These are phyloP conservation scores for Onychostruthus taczanowskii DNA, from an alignment of 2,113 vertebrate genomes.

Conservation along the genomic window DNA sequence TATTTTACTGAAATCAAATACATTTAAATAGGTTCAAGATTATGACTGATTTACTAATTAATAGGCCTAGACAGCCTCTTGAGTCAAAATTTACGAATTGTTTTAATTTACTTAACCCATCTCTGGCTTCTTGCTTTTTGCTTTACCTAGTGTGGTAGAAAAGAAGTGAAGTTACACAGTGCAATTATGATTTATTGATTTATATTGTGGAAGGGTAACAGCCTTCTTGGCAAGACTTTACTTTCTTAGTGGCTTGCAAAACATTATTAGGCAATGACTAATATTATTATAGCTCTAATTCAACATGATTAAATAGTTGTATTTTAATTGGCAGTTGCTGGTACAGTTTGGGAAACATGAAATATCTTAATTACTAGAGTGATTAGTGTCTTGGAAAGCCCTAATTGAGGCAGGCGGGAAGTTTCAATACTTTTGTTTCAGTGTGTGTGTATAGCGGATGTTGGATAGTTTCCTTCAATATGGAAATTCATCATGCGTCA, in stretches of 20 bases:
- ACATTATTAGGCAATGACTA: constrained; percentile 12
- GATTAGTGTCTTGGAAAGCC: background rate
- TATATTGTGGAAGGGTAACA: background rate
- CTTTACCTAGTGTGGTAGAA: background rate
- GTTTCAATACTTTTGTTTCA: background rate
- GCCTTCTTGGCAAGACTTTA: constrained; percentile 25
- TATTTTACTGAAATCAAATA: background rate
- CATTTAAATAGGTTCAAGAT: background rate
- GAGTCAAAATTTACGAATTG: background rate
- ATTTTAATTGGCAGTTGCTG: constrained; percentile 16
- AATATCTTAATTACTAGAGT: background rate
- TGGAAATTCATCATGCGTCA: background rate
- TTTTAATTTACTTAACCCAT: background rate
- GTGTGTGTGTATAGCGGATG: background rate
- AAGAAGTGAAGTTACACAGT: background rate
- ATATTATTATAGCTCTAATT: constrained; percentile 41
- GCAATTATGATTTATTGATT: constrained; percentile 42
- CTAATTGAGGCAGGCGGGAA: background rate
- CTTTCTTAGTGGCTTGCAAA: constrained; percentile 1
- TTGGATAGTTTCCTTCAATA: background rate
- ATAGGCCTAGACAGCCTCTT: background rate
- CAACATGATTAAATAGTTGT: constrained; percentile 9
- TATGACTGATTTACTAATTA: constrained; percentile 3
- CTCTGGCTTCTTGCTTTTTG: background rate
- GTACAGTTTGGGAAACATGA: background rate